These are phyloP conservation scores for Melitaea cinxia DNA, from an alignment of 1,140 invertebrate species.

Conservation along the genomic window DNA sequence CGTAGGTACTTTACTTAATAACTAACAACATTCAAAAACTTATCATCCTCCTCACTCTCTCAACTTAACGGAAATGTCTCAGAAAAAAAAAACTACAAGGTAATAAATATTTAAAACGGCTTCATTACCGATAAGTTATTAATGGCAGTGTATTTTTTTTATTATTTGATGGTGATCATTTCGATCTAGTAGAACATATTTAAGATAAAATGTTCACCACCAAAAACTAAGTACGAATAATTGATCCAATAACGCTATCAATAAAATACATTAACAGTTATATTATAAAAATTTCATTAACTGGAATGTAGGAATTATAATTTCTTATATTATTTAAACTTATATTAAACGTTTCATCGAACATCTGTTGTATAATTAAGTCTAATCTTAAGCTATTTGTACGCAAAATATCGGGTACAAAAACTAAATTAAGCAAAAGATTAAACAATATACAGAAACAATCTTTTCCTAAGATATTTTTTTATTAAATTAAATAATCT, in stretches of 20 bases:
- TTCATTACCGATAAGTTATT: slow-evolving; percentile 17
- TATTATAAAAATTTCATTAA: slow-evolving; percentile 37
- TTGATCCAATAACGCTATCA: slow-evolving; percentile 66
- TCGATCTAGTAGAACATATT: neutral
- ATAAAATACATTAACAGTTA: slow-evolving; percentile 48
- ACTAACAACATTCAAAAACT: slow-evolving; percentile 35
- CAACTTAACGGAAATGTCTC: neutral
- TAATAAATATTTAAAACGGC: slow-evolving; percentile 10
- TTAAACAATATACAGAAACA: slow-evolving; percentile 1
- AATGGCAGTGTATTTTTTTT: slow-evolving; percentile 41
- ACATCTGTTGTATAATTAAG: slow-evolving; percentile 19
- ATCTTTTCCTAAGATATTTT: neutral
- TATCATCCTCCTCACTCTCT: neutral
- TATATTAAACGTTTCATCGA: slow-evolving; percentile 25
- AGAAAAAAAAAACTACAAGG: slow-evolving; percentile 4
- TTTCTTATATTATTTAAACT: slow-evolving; percentile 28
- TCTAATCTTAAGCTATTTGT: slow-evolving; percentile 43
- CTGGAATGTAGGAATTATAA: slow-evolving; percentile 61
- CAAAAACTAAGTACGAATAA: slow-evolving; percentile 69
- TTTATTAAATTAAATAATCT: slow-evolving; percentile 16
- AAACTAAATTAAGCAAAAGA: slow-evolving; percentile 6
- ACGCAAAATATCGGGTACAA: slow-evolving; percentile 42
- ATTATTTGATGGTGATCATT: slow-evolving; percentile 27
- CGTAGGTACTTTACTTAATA: slow-evolving; percentile 35
- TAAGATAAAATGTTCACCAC: slow-evolving; percentile 14